phyloP scores from a whole-genome alignment of 2,888 invertebrate genomes.

The Leptinotarsa rubiginosa region DNA sequence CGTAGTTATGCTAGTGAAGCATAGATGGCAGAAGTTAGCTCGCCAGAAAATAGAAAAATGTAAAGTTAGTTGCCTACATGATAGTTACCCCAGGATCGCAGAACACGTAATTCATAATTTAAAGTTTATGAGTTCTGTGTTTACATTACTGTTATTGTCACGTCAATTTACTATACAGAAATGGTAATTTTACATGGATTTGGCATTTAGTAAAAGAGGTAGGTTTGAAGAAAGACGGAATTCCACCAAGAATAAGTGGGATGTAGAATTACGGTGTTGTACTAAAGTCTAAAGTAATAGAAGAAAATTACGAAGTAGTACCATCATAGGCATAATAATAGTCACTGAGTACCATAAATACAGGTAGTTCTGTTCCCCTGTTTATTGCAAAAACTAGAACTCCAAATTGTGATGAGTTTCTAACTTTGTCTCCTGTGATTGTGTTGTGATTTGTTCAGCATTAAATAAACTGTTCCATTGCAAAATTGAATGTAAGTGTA shows the following conservation, averaged over 20 bases:
- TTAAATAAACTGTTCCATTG: background rate
- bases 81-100: background rate
- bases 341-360: background rate
- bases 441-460: background rate
- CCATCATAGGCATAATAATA: background rate
- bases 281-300: background rate
- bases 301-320: background rate
- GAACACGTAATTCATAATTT: too few species aligned
- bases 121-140: too few species aligned
- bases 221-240: background rate
- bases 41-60: background rate
- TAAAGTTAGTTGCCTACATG: background rate
- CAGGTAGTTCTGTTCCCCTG: too few species aligned
- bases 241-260: background rate
- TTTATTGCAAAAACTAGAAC: background rate
- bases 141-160: too few species aligned
- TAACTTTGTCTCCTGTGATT: background rate
- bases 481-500: constrained; percentile 4
- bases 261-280: background rate
- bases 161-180: too few species aligned
- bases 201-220: background rate
- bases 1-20: background rate
- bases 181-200: background rate
- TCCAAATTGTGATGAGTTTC: background rate
- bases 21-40: background rate